A percentile compares a stretch with the other conserved stretches of the same genome.
Evolutionary conservation across 2,113 vertebrate species (phyloP).

Genomic region (Erythrolamprus reginae): DNA sequence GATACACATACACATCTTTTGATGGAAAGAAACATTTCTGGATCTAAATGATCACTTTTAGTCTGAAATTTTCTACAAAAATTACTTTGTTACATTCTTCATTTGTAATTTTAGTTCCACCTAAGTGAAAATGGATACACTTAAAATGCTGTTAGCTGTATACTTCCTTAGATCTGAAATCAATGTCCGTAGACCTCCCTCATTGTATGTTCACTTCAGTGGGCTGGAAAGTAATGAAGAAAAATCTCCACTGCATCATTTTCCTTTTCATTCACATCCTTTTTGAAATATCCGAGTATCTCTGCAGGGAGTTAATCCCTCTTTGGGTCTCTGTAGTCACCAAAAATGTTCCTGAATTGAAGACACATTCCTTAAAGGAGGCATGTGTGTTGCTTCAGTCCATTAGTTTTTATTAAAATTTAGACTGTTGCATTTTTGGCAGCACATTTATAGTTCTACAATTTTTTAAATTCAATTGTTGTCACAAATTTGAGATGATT

Average conservation of each 20-base stretch:
- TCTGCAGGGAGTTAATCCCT: constrained; percentile 48
- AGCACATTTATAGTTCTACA: accelerated
- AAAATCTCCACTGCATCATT: constrained; percentile 54
- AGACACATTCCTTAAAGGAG: background rate
- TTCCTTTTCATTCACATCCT: constrained; percentile 48
- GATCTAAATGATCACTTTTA: constrained; percentile 47
- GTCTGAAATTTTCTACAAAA: constrained; percentile 51
- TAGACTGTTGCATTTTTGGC: background rate
- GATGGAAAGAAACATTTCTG: constrained; percentile 52
- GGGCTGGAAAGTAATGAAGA: constrained; percentile 52
- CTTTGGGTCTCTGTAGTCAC: constrained; percentile 8
- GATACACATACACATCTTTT: background rate
- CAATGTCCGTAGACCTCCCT: constrained; percentile 42
- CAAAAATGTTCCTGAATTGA: constrained; percentile 11
- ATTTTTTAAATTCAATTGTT: background rate
- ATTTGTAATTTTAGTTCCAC: constrained; percentile 61
- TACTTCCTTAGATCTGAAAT: constrained; percentile 51
- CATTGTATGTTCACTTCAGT: constrained; percentile 40
- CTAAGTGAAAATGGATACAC: constrained; percentile 63
- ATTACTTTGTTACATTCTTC: constrained; percentile 51
- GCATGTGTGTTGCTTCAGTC: background rate
- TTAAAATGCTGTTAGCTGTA: constrained; percentile 58
- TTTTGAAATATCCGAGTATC: constrained; percentile 37
- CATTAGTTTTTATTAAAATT: accelerated
- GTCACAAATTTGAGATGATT: background rate